Evolutionary conservation across 2,888 invertebrate genomes (phyloP), one percentile per base, ranked within the genome.

Genomic region (Hemistola chrysoprasaria): DNA sequence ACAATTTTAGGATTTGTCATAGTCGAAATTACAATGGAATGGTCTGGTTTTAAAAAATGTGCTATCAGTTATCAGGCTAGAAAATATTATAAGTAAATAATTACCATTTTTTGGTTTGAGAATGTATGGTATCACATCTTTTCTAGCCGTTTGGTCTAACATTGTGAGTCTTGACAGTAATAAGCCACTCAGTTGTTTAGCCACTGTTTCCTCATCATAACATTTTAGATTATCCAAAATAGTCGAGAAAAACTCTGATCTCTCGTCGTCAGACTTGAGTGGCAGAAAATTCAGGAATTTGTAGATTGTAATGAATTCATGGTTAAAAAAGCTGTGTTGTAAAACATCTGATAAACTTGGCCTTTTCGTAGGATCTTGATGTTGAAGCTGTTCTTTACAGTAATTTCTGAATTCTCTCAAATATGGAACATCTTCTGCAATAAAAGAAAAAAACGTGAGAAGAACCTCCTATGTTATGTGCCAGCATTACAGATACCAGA

Each of bases 91-190:
- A 22, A 9, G 7, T 31, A 6, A 1, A 45, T 16, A 11, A 41
- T 76, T 86, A 93, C 95, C 94, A 78, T 90, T 89, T 81, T 90
- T 91, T 6, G 95, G 94, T 54, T 90, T 92, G 11, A 96, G 87
- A 42, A 96, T 85, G 64, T 87, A 90, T 25, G 95, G 95, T 51
- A 96, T 82, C 10, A 94, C 89, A 75, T 92, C 90, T 49, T 89
- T 90, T 71, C 94, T 93, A 10, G 97, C 97, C 24, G 94, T 93
- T 58, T 91, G 87, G 75, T 97, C 96, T 33, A 97, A 83, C 48
- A 98, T 88, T 22, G 97, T 96, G 85, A 97, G 92, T 59, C 97
- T 91, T 0, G 96, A 96, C 6, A 98, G 84, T 34, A 97, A 76
- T 31, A 95, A 89, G 33, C 93, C 92, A 36, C 95, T 93, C 32